Percentiles rank a stretch among this genome's conserved stretches.
Evolutionary conservation across 2,888 invertebrate species (phyloP).

Genomic region (Sminthurinus aureus): DNA sequence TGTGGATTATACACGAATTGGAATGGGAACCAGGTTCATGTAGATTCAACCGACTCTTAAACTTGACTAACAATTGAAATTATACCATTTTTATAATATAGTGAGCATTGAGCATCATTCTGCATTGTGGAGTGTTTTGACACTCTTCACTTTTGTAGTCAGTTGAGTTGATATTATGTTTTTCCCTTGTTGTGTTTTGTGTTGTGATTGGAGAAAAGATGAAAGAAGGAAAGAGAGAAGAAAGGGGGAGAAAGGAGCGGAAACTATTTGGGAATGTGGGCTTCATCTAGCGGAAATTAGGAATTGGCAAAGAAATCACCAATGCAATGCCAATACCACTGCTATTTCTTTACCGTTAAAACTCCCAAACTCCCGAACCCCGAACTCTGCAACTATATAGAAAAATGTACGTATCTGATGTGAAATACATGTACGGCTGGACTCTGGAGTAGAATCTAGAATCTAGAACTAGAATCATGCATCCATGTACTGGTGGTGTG

Average conservation of each 20-base stretch:
- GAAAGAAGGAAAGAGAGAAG: neutral
- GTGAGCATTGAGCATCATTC: too few species aligned
- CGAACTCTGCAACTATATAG: neutral
- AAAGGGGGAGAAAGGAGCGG: neutral
- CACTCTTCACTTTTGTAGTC: neutral
- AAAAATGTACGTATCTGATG: neutral
- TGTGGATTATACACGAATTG: too few species aligned
- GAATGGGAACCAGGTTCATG: too few species aligned
- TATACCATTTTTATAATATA: too few species aligned
- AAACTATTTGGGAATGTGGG: conserved; percentile 20
- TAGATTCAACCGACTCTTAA: too few species aligned
- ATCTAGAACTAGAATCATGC: too few species aligned
- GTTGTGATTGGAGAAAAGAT: too few species aligned
- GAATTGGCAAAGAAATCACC: conserved; percentile 27
- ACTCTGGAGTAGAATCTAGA: neutral
- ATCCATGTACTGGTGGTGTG: too few species aligned
- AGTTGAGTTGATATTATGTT: neutral
- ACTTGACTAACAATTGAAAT: too few species aligned
- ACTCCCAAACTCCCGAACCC: neutral
- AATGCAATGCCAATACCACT: neutral
- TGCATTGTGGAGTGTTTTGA: neutral
- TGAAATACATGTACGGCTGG: neutral
- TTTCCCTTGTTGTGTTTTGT: neutral
- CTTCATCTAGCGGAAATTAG: conserved; percentile 29
- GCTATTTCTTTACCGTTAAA: neutral